phyloP scores from a whole-genome alignment of 2,113 vertebrate species.

The Chamaetylas fuelleborni region DNA sequence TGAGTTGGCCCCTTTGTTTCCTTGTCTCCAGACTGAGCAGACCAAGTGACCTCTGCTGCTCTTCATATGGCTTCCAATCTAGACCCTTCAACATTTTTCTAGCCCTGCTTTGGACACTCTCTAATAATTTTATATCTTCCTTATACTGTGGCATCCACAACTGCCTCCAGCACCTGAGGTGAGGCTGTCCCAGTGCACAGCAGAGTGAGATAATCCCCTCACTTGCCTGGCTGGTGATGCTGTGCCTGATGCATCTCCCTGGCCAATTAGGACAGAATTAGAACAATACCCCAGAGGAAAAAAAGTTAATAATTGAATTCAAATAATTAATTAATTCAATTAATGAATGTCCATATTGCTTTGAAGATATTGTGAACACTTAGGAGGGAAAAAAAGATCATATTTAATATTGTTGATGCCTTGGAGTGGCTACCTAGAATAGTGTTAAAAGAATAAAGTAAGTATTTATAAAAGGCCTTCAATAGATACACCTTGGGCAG shows the following conservation, averaged over 20 bases:
- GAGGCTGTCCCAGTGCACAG: too few species aligned
- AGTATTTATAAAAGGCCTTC: not conserved
- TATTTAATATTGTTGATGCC: not conserved
- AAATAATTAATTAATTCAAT: not conserved
- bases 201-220: rapidly evolving
- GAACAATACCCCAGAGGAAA: not conserved
- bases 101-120: too few species aligned
- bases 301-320: not conserved
- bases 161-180: too few species aligned
- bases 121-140: too few species aligned
- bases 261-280: not conserved
- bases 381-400: rapidly evolving
- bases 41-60: too few species aligned
- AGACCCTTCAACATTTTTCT: too few species aligned
- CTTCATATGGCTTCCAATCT: too few species aligned
- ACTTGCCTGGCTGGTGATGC: too few species aligned
- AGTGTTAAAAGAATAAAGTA: not conserved
- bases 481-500: not conserved
- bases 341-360: rapidly evolving
- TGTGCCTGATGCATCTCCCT: too few species aligned
- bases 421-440: not conserved
- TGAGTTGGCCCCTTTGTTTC: too few species aligned
- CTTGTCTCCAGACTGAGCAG: too few species aligned
- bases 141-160: too few species aligned
- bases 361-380: not conserved